Evolutionary conservation across 2,113 vertebrate species (phyloP), one percentile per base, ranked within the genome.

Genomic region (Nothobranchius furzeri): DNA sequence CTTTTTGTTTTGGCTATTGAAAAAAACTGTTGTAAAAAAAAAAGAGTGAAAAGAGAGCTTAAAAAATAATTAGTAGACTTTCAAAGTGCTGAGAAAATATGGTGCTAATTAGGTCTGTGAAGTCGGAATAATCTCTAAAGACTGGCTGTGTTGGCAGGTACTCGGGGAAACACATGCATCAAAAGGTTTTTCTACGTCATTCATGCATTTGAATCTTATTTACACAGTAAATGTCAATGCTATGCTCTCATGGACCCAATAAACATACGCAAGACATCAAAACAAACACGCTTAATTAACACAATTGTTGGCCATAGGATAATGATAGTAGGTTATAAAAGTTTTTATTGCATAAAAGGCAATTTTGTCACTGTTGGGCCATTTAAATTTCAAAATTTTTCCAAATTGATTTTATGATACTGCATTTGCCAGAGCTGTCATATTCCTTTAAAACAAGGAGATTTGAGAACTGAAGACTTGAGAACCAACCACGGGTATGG

Each of bases 121-220:
- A 79, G 55, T 66, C 40, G 57, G 36, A 68, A 59, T 54, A 61
- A 66, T 81, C 77, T 73, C 81, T 11, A 25, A 13, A 68, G 81
- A 78, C 45, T 51, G 60, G 24, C 35, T 60, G 73, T 53, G 79
- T 79, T 20, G 70, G 73, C 65, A 78, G 40, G 52, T 61, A 49
- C 57, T 68, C 67, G 71, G 58, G 40, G 36, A 70, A 77, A 56
- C 70, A 52, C 57, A 64, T 45, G 77, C 70, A 85, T 86, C 76
- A 82, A 76, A 82, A 60, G 61, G 42, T 57, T 73, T 30, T 79
- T 30, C 68, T 72, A 62, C 62, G 81, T 81, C 75, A 82, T 82
- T 84, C 59, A 85, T 62, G 20, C n/a, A 60, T 88, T 82, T 87
- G 75, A 85, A 82, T 85, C 45, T 49, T 45, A 82, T 85, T 86